Conservation (phyloP, 2,113 vertebrate species). For the Stigmatopora nigra region DNA sequence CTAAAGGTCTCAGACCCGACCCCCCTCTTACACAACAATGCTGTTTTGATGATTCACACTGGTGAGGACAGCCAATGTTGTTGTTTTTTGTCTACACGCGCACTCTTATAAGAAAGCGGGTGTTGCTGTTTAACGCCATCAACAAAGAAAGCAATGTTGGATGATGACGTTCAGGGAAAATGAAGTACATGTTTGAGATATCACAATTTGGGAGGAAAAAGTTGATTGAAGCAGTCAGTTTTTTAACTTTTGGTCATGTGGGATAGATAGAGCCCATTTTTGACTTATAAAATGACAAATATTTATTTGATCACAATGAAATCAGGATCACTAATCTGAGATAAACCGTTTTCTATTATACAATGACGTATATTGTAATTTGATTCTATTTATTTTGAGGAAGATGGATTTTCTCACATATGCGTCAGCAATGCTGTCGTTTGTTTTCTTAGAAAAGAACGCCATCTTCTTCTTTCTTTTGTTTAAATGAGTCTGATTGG, state of each 20-base stretch:
- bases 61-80: slow-evolving; percentile 21
- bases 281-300: neutral
- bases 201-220: neutral
- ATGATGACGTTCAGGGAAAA: slow-evolving; percentile 9
- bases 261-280: too few species aligned
- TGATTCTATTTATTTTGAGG: too few species aligned
- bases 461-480: too few species aligned
- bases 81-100: slow-evolving; percentile 39
- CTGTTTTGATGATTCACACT: neutral
- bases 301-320: too few species aligned
- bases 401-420: too few species aligned
- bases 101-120: slow-evolving; percentile 18
- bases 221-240: neutral
- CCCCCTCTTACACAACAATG: neutral
- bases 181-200: slow-evolving; percentile 23
- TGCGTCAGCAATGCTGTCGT: too few species aligned
- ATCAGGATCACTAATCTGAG: too few species aligned
- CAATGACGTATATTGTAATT: too few species aligned
- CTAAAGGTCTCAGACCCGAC: slow-evolving; percentile 47
- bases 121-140: slow-evolving; percentile 22
- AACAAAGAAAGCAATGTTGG: slow-evolving; percentile 29
- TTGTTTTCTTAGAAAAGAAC: too few species aligned
- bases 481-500: too few species aligned
- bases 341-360: too few species aligned
- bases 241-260: neutral